These are phyloP conservation scores for Oophaga pumilio DNA, from an alignment of 2,113 vertebrate species.

Conservation along the genomic window DNA sequence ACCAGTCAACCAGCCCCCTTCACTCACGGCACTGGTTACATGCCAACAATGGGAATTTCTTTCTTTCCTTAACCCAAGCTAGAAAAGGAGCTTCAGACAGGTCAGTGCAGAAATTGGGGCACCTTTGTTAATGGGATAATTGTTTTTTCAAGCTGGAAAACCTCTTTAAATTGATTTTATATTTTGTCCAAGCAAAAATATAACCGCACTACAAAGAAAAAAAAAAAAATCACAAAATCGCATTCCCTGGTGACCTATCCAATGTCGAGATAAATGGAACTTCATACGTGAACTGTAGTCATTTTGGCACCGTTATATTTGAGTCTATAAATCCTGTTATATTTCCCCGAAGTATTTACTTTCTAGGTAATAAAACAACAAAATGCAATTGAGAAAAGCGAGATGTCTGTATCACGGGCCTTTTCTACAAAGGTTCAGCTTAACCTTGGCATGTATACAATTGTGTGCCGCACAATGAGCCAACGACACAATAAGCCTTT, in stretches of 20 bases:
- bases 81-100: too few species aligned
- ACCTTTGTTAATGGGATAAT: too few species aligned
- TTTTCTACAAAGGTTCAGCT: neutral
- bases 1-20: too few species aligned
- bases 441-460: constrained; percentile 16
- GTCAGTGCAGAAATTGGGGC: too few species aligned
- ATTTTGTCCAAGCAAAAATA: neutral
- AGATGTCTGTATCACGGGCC: neutral
- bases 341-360: constrained; percentile 21
- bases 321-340: neutral
- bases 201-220: neutral
- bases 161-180: too few species aligned
- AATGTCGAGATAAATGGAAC: neutral
- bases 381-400: neutral
- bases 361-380: neutral
- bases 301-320: constrained; percentile 18
- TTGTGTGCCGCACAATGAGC: neutral
- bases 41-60: too few species aligned
- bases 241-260: too few species aligned
- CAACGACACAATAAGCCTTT: constrained; percentile 18
- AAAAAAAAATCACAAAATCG: neutral
- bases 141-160: too few species aligned
- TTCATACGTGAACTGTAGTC: neutral
- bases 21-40: too few species aligned
- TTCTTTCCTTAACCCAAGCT: too few species aligned